Evolutionary conservation across 1,140 invertebrate genomes (phyloP).

Genomic region (Druon quercuslanigerum): DNA sequence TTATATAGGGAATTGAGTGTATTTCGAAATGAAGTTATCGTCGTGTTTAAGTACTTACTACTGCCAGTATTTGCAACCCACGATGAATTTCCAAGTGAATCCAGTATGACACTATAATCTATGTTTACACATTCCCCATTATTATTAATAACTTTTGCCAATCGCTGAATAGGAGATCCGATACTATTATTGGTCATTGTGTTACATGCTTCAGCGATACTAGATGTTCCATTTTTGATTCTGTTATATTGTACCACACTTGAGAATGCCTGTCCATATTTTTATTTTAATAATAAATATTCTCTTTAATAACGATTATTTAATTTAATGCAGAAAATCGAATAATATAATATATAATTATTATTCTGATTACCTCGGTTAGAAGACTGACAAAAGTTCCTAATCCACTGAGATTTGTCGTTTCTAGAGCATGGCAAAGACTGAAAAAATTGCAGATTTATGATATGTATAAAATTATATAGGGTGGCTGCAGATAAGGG

Average conservation of each 20-base stretch:
- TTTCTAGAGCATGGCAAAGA: conserved; percentile 74
- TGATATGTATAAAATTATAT: background rate
- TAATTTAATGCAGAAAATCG: no score
- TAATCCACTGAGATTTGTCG: conserved; percentile 68
- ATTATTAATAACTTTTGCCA: conserved; percentile 44
- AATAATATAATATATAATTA: no score
- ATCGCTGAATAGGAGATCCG: conserved; percentile 53
- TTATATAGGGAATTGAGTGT: no score
- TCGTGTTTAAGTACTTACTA: background rate
- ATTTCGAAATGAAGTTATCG: no score
- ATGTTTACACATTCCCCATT: conserved; percentile 29
- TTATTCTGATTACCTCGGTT: conserved; percentile 70
- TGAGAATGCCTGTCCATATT: conserved; percentile 55
- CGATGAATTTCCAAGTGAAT: background rate
- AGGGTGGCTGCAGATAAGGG: no score
- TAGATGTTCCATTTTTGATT: conserved; percentile 75
- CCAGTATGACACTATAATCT: conserved; percentile 39
- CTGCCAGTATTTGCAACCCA: background rate
- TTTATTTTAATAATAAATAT: no score
- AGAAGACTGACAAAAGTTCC: conserved; percentile 74
- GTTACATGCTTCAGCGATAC: conserved; percentile 76
- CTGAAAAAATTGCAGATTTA: conserved; percentile 53
- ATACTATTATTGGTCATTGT: conserved; percentile 72
- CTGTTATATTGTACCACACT: conserved; percentile 79
- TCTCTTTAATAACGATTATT: no score